Conservation (phyloP, 2,113 vertebrate species). For the Tachuris rubrigastra region DNA sequence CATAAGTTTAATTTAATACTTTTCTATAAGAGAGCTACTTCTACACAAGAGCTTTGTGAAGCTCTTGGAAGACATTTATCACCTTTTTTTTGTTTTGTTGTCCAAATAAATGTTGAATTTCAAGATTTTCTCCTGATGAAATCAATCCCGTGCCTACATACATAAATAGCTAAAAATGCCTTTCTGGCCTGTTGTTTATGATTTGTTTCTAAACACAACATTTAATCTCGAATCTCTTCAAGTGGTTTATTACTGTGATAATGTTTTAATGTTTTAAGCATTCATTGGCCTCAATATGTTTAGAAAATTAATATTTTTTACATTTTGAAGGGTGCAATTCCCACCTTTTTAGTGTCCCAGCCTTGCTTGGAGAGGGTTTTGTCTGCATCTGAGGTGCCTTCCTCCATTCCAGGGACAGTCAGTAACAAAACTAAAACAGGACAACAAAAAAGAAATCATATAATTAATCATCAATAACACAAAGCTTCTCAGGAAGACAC, state of each 20-base stretch:
- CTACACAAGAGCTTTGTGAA: not conserved
- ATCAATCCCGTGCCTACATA: not conserved
- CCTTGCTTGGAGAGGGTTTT: constrained; percentile 83
- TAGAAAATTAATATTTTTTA: not conserved
- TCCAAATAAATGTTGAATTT: not conserved
- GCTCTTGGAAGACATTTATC: not conserved
- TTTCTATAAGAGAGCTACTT: not conserved
- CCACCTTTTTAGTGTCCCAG: constrained; percentile 93
- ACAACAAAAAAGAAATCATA: not conserved
- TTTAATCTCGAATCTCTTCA: not conserved
- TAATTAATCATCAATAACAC: not conserved
- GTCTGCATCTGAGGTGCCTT: constrained; percentile 79
- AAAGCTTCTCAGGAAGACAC: not conserved
- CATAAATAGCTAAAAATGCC: not conserved
- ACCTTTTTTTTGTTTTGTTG: not conserved
- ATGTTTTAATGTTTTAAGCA: not conserved
- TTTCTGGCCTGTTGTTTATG: not conserved
- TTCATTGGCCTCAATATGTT: not conserved
- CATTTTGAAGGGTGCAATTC: not conserved
- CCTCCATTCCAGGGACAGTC: constrained; percentile 92
- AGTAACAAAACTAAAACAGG: constrained; percentile 81
- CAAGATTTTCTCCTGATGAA: not conserved
- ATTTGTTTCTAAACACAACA: not conserved
- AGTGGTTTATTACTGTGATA: not conserved
- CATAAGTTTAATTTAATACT: not conserved